Base-by-base conservation (phyloP, 2,888 invertebrate genomes). In the Drosophila antonietae region DNA sequence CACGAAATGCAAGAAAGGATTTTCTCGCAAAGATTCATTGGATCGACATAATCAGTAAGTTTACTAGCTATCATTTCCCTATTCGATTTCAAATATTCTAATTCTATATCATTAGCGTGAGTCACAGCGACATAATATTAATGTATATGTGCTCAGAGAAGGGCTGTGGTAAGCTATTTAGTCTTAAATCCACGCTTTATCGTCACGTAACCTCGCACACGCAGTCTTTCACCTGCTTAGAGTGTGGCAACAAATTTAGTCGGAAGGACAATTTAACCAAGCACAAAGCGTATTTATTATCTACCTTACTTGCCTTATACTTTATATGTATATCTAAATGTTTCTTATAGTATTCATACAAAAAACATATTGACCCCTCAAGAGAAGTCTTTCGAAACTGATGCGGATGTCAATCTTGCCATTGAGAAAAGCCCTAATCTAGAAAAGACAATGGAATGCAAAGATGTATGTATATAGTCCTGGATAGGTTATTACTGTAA, bases 1-100 rank as follows among this genome's bases (percentile, higher is more conserved):
- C 15, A 23, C n/a, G 1, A 47, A 65, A 7, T 73, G 74, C 33
- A 43, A 58, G 33, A 62, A 75, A 31, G 15, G 2, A 2, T 73
- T 78, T 61, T 43, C 49, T 3, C 73, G 55, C n/a, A 78, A 75
- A 66, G 74, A 75, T 46, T 73, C 74, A 2, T 59, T 66, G 35
- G 58, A 65, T 18, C 65, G 78, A 2, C 73, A 65, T 20, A 23
- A 73, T 20, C 53, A 58, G 58, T 78, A 61, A n/a, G 61, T 65
- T 14, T n/a, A 49, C 1, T n/a, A 3, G 15, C 12, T 51, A 1
- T 9, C 4, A 14, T 23, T 43, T n/a, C 14, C 0, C 0, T 18
- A 15, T 12, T 5, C 12, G 0, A 18, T 20, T 44, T 61, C 10
- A 14, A 18, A 15, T 23, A 1, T 1, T 41, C 1, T 12, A 9